Percentiles rank a stretch among this genome's conserved stretches.
Evolutionary conservation across 2,797 vertebrate species (phyloP).

Genomic region (Chaenodraco wilsoni): DNA sequence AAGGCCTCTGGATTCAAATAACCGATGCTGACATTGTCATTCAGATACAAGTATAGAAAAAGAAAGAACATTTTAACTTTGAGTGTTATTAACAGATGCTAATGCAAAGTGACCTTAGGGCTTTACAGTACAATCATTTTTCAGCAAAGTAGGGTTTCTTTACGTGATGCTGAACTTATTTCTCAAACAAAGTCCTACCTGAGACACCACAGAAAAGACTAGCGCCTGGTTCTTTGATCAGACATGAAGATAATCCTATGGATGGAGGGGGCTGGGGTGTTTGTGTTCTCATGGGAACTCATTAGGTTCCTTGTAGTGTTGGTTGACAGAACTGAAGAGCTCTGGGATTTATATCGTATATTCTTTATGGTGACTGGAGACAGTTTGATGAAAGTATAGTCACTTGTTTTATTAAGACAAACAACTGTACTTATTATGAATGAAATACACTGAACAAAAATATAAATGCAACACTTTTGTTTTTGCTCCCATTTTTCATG

Average conservation of each 20-base stretch:
- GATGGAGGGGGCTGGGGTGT: conserved; percentile 14
- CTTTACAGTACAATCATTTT: conserved; percentile 1
- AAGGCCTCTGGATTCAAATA: conserved; percentile 1
- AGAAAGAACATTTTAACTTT: conserved; percentile 14
- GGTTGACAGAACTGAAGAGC: conserved; percentile 29
- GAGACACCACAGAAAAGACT: neutral
- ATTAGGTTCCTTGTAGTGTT: conserved; percentile 56
- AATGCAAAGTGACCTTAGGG: conserved; percentile 14
- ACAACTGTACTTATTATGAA: neutral
- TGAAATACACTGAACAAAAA: neutral
- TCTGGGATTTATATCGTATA: conserved; percentile 38
- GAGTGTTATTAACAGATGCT: conserved; percentile 21
- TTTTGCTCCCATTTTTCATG: no score
- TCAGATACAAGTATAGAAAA: conserved; percentile 15
- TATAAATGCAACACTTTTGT: no score
- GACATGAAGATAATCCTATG: conserved; percentile 47
- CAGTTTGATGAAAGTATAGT: conserved; percentile 3
- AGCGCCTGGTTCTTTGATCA: conserved; percentile 27
- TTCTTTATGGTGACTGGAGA: conserved; percentile 19
- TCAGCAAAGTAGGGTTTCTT: neutral
- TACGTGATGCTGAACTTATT: conserved; percentile 12
- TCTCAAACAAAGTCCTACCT: neutral
- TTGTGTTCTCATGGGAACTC: conserved; percentile 59
- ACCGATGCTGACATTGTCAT: conserved; percentile 17
- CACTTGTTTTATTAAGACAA: conserved; percentile 11